These are phyloP conservation scores for Miltochrista miniata DNA, from an alignment of 2,888 invertebrate species.

Conservation along the genomic window DNA sequence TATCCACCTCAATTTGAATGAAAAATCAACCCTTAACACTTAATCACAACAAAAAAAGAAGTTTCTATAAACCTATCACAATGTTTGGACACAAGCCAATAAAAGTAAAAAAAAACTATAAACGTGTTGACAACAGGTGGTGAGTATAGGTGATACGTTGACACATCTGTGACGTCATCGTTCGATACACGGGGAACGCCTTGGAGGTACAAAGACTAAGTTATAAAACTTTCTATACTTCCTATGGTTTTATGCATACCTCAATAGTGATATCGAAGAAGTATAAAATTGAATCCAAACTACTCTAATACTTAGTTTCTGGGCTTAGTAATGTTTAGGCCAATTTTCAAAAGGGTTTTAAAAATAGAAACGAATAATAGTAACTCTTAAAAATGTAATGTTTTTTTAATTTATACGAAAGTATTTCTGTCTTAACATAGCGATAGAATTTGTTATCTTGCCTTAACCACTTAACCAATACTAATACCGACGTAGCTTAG, in stretches of 20 bases:
- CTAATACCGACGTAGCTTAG: no score
- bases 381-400: no score
- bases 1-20: not conserved
- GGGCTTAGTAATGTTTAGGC: no score
- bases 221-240: not conserved
- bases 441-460: no score
- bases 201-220: constrained; percentile 25
- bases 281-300: no score
- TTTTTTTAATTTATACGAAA: no score
- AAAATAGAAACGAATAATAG: no score
- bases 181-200: constrained; percentile 31
- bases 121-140: constrained; percentile 49
- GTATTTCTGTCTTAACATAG: no score
- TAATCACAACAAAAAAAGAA: constrained; percentile 3
- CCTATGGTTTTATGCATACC: not conserved
- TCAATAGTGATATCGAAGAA: no score
- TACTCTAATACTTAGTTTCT: no score
- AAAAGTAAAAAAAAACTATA: constrained; percentile 20
- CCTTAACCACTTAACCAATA: no score
- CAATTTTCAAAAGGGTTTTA: no score
- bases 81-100: constrained; percentile 17
- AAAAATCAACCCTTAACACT: not conserved
- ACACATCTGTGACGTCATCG: constrained; percentile 38
- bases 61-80: constrained; percentile 29
- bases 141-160: constrained; percentile 28